phyloP scores from a whole-genome alignment of 2,113 vertebrate genomes.

The Gnathonemus echidnorhynchus region DNA sequence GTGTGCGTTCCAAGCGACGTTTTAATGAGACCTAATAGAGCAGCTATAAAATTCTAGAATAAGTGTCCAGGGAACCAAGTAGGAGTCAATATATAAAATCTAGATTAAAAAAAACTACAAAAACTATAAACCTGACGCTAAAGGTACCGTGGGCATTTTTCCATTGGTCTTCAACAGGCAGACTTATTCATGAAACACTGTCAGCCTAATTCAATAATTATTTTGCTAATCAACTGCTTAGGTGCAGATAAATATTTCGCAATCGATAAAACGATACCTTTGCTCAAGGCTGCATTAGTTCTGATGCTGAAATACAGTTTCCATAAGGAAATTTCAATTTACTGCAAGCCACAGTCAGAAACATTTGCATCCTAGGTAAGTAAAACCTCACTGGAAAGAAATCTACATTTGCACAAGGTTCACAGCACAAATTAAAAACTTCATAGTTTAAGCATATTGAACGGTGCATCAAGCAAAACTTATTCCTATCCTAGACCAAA shows the following conservation, averaged over 20 bases:
- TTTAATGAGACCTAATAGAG: not conserved
- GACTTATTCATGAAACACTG: not conserved
- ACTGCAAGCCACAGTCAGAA: not conserved
- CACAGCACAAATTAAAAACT: not conserved
- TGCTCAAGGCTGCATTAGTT: not conserved
- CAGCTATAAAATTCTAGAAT: not conserved
- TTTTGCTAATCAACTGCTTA: not conserved
- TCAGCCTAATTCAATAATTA: not conserved
- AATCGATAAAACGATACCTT: not conserved
- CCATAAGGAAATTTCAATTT: not conserved
- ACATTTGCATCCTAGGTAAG: not conserved
- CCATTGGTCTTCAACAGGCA: not conserved
- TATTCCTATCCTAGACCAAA: constrained; percentile 8
- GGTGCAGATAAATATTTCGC: not conserved
- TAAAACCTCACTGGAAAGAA: not conserved
- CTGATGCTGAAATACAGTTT: not conserved
- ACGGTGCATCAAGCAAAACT: not conserved
- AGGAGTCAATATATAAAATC: not conserved
- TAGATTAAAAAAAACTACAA: not conserved
- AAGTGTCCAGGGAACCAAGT: not conserved
- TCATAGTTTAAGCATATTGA: not conserved
- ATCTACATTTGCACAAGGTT: not conserved
- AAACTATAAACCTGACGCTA: not conserved
- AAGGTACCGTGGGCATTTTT: not conserved
- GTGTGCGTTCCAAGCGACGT: not conserved